Evolutionary conservation across 2,888 invertebrate species (phyloP).

Genomic region (Drosophila parthenogenetica): DNA sequence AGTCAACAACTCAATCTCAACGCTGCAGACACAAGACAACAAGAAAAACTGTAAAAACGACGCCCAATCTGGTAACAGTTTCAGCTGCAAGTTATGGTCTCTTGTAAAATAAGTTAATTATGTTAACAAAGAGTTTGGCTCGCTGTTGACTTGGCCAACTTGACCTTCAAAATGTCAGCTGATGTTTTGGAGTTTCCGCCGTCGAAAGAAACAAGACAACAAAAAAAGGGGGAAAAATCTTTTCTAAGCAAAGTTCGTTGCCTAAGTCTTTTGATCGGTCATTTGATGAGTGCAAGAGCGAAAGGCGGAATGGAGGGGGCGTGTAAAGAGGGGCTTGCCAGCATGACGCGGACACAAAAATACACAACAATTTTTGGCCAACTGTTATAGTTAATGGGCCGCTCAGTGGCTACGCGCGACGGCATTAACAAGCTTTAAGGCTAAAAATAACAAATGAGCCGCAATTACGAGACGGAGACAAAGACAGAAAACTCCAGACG

Average conservation of each 20-base stretch:
- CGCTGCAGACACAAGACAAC: constrained; percentile 28
- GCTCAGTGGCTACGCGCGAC: constrained; percentile 56
- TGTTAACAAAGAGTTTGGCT: constrained; percentile 11
- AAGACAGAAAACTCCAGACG: constrained; percentile 5
- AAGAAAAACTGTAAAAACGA: constrained; percentile 4
- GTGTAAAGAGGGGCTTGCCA: constrained; percentile 21
- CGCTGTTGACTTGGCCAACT: constrained; percentile 41
- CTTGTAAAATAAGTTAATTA: constrained; percentile 49
- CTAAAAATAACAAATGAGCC: constrained; percentile 79
- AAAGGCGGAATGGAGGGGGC: neutral
- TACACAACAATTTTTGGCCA: constrained; percentile 37
- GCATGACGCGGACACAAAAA: constrained; percentile 63
- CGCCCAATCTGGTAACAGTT: constrained; percentile 43
- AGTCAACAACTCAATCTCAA: constrained; percentile 45
- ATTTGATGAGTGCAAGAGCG: constrained; percentile 31
- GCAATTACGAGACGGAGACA: constrained; percentile 65
- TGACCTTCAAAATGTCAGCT: constrained; percentile 59
- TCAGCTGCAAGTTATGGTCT: constrained; percentile 23
- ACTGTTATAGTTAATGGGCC: constrained; percentile 69
- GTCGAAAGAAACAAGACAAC: constrained; percentile 1
- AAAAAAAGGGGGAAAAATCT: constrained; percentile 30
- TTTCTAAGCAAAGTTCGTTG: constrained; percentile 68
- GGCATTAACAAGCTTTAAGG: constrained; percentile 65
- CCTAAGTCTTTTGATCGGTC: constrained; percentile 75
- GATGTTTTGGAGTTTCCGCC: constrained; percentile 45